Percentiles rank a stretch among this genome's conserved stretches.
phyloP scores from a whole-genome alignment of 2,888 invertebrate genomes.

The Pheosia gnoma region DNA sequence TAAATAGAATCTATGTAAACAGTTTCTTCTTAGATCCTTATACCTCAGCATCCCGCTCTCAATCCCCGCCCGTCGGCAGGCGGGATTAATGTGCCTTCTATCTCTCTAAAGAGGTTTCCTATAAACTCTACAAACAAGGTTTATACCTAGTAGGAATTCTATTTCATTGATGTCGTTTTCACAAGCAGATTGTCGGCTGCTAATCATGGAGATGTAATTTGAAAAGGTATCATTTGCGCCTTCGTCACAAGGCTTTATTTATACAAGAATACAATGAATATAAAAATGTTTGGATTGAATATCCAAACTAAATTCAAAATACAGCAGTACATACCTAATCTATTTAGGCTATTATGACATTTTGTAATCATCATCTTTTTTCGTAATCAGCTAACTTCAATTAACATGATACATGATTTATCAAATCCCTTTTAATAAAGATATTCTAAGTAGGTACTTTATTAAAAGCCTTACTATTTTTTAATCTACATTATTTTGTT shows the following conservation, averaged over 20 bases:
- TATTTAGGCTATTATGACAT: no score
- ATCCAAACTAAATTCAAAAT: no score
- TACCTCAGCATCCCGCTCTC: neutral
- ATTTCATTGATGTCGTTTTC: neutral
- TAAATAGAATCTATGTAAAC: conserved; percentile 2
- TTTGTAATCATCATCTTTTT: no score
- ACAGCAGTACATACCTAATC: no score
- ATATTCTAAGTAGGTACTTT: no score
- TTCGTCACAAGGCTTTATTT: neutral
- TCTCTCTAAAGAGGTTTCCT: conserved; percentile 6
- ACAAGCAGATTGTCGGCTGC: neutral
- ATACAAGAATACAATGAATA: neutral
- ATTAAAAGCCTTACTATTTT: no score
- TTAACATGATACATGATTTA: no score
- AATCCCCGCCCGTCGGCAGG: neutral
- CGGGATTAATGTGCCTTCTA: conserved; percentile 1
- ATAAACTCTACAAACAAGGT: conserved; percentile 1
- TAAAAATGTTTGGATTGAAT: no score
- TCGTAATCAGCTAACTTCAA: no score
- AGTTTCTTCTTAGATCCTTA: neutral
- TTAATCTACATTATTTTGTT: no score
- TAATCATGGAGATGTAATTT: neutral
- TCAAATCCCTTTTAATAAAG: no score
- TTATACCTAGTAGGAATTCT: neutral
- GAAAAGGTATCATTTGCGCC: neutral